These are phyloP conservation scores for Ochlodes sylvanus DNA, from an alignment of 2,888 invertebrate species.

Conservation along the genomic window DNA sequence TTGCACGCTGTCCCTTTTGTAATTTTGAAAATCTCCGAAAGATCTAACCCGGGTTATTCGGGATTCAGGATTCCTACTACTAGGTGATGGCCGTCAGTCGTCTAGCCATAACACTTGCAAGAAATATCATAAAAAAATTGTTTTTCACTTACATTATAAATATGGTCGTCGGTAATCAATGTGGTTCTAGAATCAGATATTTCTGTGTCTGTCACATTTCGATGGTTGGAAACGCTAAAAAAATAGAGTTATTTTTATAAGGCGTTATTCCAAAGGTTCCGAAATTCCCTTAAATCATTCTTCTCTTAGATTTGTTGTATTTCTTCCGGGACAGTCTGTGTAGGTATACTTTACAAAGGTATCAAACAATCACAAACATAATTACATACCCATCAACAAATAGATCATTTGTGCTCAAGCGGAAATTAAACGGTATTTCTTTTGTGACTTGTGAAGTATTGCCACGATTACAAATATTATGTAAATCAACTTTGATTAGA, in stretches of 20 bases:
- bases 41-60: no score
- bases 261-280: no score
- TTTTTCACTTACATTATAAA: constrained; percentile 49
- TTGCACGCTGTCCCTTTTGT: no score
- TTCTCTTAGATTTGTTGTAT: no score
- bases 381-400: constrained; percentile 50
- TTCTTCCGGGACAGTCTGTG: no score
- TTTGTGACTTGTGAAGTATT: not conserved
- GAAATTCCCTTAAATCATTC: no score
- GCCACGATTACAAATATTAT: constrained; percentile 48
- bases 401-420: constrained; percentile 45
- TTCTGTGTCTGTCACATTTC: constrained; percentile 51
- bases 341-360: no score
- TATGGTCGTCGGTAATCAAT: constrained; percentile 46
- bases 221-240: constrained; percentile 47
- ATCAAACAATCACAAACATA: not conserved
- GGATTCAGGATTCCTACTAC: no score
- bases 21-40: no score
- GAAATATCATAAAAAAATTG: no score
- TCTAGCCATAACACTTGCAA: no score
- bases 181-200: constrained; percentile 42
- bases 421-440: constrained; percentile 42
- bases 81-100: no score
- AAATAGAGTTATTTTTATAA: constrained; percentile 1
- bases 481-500: constrained; percentile 45